phyloP scores from a whole-genome alignment of 2,888 invertebrate genomes.

The Aspidiotus rigidus region DNA sequence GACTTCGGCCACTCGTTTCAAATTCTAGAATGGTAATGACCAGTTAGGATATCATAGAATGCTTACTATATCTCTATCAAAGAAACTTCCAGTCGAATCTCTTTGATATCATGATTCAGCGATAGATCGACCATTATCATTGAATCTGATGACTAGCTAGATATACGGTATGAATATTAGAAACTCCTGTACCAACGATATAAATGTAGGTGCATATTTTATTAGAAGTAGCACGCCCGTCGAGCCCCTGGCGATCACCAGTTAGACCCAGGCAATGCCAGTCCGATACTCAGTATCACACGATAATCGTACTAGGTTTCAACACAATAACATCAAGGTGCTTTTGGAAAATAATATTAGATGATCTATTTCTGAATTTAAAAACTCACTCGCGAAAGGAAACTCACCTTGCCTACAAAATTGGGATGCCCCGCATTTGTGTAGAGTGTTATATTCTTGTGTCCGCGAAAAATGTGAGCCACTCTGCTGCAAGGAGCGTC shows the following conservation, averaged over 20 bases:
- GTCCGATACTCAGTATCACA: no score
- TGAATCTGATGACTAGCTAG: no score
- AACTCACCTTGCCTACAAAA: slow-evolving; percentile 62
- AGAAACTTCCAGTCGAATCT: neutral
- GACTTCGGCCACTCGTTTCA: slow-evolving; percentile 84
- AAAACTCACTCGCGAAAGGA: no score
- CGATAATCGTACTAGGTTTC: no score
- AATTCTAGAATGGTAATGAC: slow-evolving; percentile 57
- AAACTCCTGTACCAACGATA: no score
- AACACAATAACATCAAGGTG: no score
- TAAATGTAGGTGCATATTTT: no score
- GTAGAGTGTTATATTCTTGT: slow-evolving; percentile 72
- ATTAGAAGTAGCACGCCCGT: no score
- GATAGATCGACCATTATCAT: neutral
- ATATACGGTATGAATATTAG: no score
- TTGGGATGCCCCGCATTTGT: slow-evolving; percentile 85
- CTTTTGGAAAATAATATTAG: no score
- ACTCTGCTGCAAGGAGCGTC: slow-evolving; percentile 90
- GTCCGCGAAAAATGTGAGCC: slow-evolving; percentile 69
- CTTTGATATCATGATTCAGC: neutral
- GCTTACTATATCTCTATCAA: neutral
- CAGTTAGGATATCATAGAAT: neutral
- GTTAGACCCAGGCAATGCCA: no score
- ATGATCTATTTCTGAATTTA: slow-evolving; percentile 42
- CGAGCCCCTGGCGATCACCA: no score